phyloP scores from a whole-genome alignment of 2,113 vertebrate species.

The Sakesphorus luctuosus region DNA sequence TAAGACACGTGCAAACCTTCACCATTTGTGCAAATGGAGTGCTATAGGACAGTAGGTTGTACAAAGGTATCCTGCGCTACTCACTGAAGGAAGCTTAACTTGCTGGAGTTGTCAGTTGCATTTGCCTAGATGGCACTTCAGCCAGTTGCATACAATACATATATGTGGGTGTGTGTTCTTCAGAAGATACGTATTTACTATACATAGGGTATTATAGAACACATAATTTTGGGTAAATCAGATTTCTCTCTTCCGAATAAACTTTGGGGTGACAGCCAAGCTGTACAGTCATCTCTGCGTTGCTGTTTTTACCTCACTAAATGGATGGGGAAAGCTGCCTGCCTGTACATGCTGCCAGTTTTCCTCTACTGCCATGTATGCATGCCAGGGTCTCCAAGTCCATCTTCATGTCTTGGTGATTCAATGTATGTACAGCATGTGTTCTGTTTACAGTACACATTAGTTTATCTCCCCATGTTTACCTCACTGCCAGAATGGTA shows the following conservation, averaged over 20 bases:
- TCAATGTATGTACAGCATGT: background rate
- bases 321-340: background rate
- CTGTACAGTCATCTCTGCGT: background rate
- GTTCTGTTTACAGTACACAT: background rate
- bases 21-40: background rate
- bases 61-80: background rate
- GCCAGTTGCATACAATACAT: background rate
- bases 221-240: background rate
- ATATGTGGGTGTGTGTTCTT: background rate
- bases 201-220: background rate
- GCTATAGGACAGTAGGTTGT: background rate
- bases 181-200: background rate
- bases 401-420: background rate
- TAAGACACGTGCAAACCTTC: background rate
- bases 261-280: conserved; percentile 7
- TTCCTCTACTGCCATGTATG: background rate
- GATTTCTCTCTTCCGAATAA: conserved; percentile 11
- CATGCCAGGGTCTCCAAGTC: background rate
- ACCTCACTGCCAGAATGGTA: background rate
- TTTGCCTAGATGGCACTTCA: background rate
- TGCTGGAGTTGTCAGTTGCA: background rate
- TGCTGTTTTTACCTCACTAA: conserved; percentile 3
- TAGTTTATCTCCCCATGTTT: background rate
- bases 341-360: background rate
- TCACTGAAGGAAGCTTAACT: background rate